Percentiles rank a stretch among this genome's conserved stretches.
phyloP scores from a whole-genome alignment of 1,140 invertebrate species.

The Arctopsyche grandis region DNA sequence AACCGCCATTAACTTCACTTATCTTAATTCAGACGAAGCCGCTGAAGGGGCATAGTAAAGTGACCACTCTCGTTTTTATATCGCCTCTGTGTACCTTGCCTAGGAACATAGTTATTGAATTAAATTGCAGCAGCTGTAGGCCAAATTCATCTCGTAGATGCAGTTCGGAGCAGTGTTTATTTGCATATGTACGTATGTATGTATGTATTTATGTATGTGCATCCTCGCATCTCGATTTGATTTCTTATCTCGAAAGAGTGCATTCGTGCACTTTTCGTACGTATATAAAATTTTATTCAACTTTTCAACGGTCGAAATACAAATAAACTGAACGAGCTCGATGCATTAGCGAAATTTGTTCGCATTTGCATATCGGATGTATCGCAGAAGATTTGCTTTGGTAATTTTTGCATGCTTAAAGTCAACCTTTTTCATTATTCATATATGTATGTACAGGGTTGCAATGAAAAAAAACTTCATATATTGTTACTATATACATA shows the following conservation, averaged over 20 bases:
- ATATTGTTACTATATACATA: too few species aligned
- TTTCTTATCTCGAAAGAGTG: slow-evolving; percentile 5
- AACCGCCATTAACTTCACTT: slow-evolving; percentile 6
- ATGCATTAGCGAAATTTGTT: slow-evolving; percentile 29
- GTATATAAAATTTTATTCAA: neutral
- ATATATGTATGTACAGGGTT: neutral
- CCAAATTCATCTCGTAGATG: too few species aligned
- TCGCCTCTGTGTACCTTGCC: neutral
- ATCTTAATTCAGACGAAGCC: slow-evolving; percentile 4
- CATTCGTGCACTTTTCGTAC: neutral
- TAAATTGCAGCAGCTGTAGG: too few species aligned
- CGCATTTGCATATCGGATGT: neutral
- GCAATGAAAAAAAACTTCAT: neutral
- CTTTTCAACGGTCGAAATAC: neutral
- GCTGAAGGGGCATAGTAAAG: neutral
- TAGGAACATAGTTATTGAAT: neutral
- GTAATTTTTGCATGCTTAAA: too few species aligned
- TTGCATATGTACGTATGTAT: neutral
- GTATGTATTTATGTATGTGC: neutral
- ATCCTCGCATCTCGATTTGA: neutral
- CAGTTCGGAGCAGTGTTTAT: neutral
- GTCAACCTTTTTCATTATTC: too few species aligned
- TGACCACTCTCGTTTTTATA: neutral
- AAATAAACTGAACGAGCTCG: neutral
- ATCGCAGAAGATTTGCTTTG: too few species aligned